Percentiles rank a stretch among this genome's conserved stretches.
Evolutionary conservation across 1,140 invertebrate genomes (phyloP).

Genomic region (Aphidius ervi): DNA sequence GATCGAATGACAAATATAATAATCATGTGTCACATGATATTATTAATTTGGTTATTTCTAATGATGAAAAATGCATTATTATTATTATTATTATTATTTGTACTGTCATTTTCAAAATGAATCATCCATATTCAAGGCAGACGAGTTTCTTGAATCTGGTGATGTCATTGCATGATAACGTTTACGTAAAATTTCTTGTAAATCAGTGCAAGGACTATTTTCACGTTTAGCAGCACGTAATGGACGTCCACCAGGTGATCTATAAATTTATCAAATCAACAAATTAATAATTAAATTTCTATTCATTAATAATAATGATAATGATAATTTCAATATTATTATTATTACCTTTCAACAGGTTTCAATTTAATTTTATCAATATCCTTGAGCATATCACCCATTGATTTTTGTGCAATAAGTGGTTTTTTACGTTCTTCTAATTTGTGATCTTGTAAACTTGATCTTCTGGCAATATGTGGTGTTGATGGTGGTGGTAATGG

Average conservation of each 20-base stretch:
- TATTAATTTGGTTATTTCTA: no score
- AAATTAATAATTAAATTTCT: neutral
- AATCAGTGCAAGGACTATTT: slow-evolving; percentile 50
- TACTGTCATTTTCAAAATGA: slow-evolving; percentile 33
- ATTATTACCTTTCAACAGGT: slow-evolving; percentile 41
- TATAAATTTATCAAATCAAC: slow-evolving; percentile 21
- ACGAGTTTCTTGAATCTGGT: slow-evolving; percentile 45
- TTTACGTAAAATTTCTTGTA: slow-evolving; percentile 49
- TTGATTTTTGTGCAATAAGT: slow-evolving; percentile 41
- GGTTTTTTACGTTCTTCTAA: slow-evolving; percentile 42
- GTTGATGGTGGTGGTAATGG: slow-evolving; percentile 46
- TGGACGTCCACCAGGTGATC: slow-evolving; percentile 47
- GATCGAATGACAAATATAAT: no score
- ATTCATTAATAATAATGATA: neutral
- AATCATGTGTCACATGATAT: no score
- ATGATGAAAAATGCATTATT: no score
- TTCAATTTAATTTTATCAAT: slow-evolving; percentile 47
- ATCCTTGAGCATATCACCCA: slow-evolving; percentile 45
- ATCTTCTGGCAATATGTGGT: slow-evolving; percentile 47
- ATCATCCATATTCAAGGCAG: slow-evolving; percentile 37
- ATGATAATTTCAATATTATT: slow-evolving; percentile 3
- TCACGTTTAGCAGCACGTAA: slow-evolving; percentile 41
- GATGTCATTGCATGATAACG: slow-evolving; percentile 44
- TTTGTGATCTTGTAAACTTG: slow-evolving; percentile 50
- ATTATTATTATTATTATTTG: neutral